phyloP scores from a whole-genome alignment of 1,140 invertebrate species.

The Drosophila murphyi region DNA sequence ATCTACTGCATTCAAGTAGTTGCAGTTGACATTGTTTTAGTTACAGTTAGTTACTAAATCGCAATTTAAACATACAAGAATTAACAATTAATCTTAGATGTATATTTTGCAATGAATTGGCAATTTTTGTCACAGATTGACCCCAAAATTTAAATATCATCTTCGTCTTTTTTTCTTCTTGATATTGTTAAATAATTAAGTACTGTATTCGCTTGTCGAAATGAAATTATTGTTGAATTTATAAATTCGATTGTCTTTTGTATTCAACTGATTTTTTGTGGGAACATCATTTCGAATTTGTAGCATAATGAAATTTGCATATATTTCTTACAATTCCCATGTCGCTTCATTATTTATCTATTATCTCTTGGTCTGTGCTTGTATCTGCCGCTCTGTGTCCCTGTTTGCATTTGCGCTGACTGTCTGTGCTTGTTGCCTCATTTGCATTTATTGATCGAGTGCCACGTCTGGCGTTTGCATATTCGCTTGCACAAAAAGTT shows the following conservation, averaged over 20 bases:
- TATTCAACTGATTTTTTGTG: neutral
- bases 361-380: constrained; percentile 9
- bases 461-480: constrained; percentile 40
- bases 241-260: neutral
- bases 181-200: neutral
- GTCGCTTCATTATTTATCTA: constrained; percentile 33
- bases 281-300: neutral
- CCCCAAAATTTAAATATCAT: too few species aligned
- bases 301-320: constrained; percentile 3
- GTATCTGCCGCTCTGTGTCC: neutral
- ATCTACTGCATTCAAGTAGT: constrained; percentile 11
- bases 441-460: constrained; percentile 74
- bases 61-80: too few species aligned
- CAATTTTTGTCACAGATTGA: too few species aligned
- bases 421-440: constrained; percentile 10
- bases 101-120: too few species aligned
- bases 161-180: too few species aligned
- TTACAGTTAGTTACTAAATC: constrained; percentile 8
- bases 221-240: neutral
- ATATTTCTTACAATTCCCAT: constrained; percentile 6
- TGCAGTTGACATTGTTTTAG: constrained; percentile 15
- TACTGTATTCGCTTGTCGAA: neutral
- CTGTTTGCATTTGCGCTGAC: neutral
- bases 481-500: constrained; percentile 8
- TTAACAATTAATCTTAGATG: too few species aligned